phyloP scores from a whole-genome alignment of 2,113 vertebrate species.

The Pluvianellus socialis region DNA sequence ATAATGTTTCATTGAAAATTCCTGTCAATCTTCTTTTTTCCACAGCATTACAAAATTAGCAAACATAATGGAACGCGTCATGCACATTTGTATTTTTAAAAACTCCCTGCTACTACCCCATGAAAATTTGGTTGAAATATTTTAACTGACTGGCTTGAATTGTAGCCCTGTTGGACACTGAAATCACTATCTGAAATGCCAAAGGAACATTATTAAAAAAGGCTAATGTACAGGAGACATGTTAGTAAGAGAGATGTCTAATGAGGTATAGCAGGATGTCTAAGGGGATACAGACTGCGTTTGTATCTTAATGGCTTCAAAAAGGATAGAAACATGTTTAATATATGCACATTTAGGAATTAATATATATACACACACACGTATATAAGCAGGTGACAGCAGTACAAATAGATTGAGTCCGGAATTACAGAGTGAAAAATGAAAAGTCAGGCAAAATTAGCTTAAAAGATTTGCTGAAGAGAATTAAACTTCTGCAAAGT shows the following conservation, averaged over 20 bases:
- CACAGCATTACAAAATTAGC: not conserved
- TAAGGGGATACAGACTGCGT: not conserved
- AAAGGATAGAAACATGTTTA: not conserved
- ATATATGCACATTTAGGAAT: not conserved
- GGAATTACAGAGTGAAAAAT: not conserved
- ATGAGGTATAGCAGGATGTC: not conserved
- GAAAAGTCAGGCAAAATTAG: not conserved
- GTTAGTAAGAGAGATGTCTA: not conserved
- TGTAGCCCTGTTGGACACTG: not conserved
- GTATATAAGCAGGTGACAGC: not conserved
- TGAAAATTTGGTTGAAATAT: not conserved
- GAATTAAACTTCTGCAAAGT: not conserved
- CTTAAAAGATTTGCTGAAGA: not conserved
- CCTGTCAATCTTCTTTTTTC: not conserved
- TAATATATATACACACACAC: not conserved
- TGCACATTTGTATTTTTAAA: not conserved
- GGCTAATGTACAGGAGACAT: not conserved
- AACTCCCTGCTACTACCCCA: not conserved
- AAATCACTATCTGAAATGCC: not conserved
- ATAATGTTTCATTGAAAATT: not conserved
- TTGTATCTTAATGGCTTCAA: not conserved
- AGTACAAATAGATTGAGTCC: not conserved
- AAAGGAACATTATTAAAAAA: not conserved
- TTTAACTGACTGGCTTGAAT: not conserved
- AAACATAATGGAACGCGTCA: not conserved